Percentiles rank a stretch among this genome's conserved stretches.
These are phyloP conservation scores for Epizoanthus illoricatus DNA, from an alignment of 92 coral and sea anemone species.

Conservation along the genomic window DNA sequence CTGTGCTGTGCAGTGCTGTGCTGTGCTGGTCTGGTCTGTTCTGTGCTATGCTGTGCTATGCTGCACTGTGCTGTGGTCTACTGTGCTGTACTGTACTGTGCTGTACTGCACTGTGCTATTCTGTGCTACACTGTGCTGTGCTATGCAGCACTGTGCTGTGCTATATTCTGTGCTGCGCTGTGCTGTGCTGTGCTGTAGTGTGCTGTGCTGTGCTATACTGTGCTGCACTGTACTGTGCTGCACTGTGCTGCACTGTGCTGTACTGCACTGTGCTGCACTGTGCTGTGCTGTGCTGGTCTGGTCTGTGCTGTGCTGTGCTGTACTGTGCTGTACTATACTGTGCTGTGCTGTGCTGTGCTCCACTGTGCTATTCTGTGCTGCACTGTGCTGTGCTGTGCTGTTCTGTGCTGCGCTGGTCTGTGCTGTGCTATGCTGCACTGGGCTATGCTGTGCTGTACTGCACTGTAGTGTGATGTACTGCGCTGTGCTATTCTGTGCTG, in stretches of 20 bases:
- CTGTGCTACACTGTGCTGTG: not conserved
- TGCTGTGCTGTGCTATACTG: slow-evolving; percentile 15
- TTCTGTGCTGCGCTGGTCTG: not conserved
- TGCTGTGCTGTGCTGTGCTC: slow-evolving; percentile 4
- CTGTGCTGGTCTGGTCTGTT: slow-evolving; percentile 27
- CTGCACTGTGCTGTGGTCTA: slow-evolving; percentile 5
- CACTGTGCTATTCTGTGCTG: slow-evolving; percentile 14
- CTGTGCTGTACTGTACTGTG: slow-evolving; percentile 10
- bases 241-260: not conserved
- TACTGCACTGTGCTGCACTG: slow-evolving; percentile 14
- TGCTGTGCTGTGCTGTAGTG: slow-evolving; percentile 21
- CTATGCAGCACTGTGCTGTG: slow-evolving; percentile 4
- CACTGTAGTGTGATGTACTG: too few species aligned
- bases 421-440: too few species aligned
- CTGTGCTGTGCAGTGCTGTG: slow-evolving; percentile 6
- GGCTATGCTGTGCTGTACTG: too few species aligned
- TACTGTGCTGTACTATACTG: slow-evolving; percentile 10
- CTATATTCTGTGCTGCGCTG: not conserved
- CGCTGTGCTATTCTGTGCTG: too few species aligned
- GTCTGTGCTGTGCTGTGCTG: slow-evolving; percentile 1
- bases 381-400: not conserved
- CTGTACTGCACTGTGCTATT: too few species aligned
- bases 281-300: slow-evolving; percentile 17
- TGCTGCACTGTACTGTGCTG: slow-evolving; percentile 15
- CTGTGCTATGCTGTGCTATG: slow-evolving; percentile 15